These are phyloP conservation scores for Rhinogobius similis DNA, from an alignment of 2,113 vertebrate species.

Conservation along the genomic window DNA sequence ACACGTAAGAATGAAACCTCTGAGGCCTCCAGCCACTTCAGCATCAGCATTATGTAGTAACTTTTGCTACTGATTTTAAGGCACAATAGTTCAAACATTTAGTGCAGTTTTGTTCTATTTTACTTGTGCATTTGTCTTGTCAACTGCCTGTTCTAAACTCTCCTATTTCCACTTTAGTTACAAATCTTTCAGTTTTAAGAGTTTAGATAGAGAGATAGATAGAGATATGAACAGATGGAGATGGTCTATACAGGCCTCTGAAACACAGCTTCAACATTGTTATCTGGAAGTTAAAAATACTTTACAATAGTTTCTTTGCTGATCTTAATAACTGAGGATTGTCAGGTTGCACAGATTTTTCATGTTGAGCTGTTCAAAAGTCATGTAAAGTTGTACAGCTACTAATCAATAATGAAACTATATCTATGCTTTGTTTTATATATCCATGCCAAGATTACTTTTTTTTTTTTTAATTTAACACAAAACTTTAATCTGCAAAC, in stretches of 20 bases:
- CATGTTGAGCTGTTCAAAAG: background rate
- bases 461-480: constrained; percentile 14
- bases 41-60: constrained; percentile 29
- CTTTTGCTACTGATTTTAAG: constrained; percentile 44
- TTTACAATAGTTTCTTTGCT: background rate
- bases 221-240: background rate
- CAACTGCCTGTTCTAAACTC: background rate
- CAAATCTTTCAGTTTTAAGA: background rate
- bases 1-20: constrained; percentile 63
- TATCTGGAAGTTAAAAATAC: background rate
- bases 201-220: no score
- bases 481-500: constrained; percentile 39
- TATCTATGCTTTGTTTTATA: background rate
- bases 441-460: background rate
- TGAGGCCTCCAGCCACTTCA: constrained; percentile 41
- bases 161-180: constrained; percentile 6
- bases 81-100: constrained; percentile 34
- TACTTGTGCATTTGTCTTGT: background rate
- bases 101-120: constrained; percentile 26
- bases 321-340: background rate
- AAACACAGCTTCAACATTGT: background rate
- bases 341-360: background rate
- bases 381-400: constrained; percentile 9
- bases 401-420: background rate
- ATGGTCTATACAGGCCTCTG: constrained; percentile 44